These are phyloP conservation scores for Ictidomys tridecemlineatus DNA, from an alignment of 2,113 vertebrate species.

Conservation along the genomic window DNA sequence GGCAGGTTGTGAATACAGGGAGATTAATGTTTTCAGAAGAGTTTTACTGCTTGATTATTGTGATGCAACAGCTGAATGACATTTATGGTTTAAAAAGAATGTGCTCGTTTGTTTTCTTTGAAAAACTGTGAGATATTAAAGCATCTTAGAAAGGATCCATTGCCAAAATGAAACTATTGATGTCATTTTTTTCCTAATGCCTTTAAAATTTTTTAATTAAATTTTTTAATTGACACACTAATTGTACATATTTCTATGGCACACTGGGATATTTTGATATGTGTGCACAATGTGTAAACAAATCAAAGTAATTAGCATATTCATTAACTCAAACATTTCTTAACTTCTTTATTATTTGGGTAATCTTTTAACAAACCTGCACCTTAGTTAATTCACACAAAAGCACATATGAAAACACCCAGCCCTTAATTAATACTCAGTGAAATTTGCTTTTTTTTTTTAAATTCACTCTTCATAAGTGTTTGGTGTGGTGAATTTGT, in stretches of 20 bases:
- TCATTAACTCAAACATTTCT: neutral
- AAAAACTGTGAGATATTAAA: neutral
- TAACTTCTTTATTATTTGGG: neutral
- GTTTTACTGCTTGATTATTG: constrained; percentile 9
- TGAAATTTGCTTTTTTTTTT: neutral
- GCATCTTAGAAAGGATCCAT: constrained; percentile 48
- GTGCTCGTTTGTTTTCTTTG: constrained; percentile 53
- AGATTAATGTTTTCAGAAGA: constrained; percentile 50
- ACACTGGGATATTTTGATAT: neutral
- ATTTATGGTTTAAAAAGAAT: constrained; percentile 60
- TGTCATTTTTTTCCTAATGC: neutral
- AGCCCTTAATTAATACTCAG: neutral
- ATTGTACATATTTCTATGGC: neutral
- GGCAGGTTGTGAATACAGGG: constrained; percentile 1
- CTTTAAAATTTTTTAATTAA: neutral
- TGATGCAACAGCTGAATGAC: constrained; percentile 24
- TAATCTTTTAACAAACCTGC: neutral
- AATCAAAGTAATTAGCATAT: neutral
- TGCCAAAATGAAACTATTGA: constrained; percentile 9
- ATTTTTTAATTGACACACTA: neutral
- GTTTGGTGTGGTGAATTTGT: constrained; percentile 37
- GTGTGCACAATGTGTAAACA: neutral
- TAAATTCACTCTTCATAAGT: neutral
- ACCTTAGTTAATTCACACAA: neutral
- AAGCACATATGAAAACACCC: neutral